A percentile compares a stretch with the other conserved stretches of the same genome.
These are phyloP conservation scores for Stichopus chloronotus DNA, from an alignment of 35 echinoderm and acorn worm species.

Conservation along the genomic window DNA sequence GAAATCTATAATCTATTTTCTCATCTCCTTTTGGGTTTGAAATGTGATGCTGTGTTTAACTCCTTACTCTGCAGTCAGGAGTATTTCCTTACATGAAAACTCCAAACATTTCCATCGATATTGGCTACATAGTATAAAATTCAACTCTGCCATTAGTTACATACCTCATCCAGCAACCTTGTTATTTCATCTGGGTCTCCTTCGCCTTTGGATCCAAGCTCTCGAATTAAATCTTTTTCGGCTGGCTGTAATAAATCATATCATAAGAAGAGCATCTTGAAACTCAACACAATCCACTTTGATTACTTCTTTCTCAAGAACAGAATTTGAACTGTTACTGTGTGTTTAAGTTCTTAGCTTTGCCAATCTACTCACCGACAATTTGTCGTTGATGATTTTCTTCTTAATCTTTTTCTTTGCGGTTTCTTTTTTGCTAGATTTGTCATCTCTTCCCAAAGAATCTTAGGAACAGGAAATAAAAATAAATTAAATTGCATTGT, in stretches of 20 bases:
- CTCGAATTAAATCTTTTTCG: constrained; percentile 86
- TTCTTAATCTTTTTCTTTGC: constrained; percentile 84
- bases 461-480: neutral
- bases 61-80: too few species aligned
- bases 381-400: constrained; percentile 83
- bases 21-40: too few species aligned
- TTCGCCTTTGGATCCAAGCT: constrained; percentile 87
- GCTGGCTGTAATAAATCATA: constrained; percentile 64
- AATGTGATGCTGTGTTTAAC: too few species aligned
- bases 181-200: constrained; percentile 88
- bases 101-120: too few species aligned
- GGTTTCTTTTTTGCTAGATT: constrained; percentile 62
- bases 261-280: neutral
- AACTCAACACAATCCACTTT: neutral
- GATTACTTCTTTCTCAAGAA: too few species aligned
- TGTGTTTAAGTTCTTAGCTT: too few species aligned
- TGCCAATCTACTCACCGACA: constrained; percentile 74
- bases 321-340: too few species aligned
- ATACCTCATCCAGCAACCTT: constrained; percentile 86
- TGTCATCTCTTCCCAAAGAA: constrained; percentile 50
- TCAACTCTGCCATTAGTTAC: neutral
- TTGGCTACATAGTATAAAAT: too few species aligned
- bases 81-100: too few species aligned
- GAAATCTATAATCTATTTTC: too few species aligned
- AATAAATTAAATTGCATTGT: neutral